Conservation (phyloP, 2,888 invertebrate species). For the Hipparchia sbordonii region DNA sequence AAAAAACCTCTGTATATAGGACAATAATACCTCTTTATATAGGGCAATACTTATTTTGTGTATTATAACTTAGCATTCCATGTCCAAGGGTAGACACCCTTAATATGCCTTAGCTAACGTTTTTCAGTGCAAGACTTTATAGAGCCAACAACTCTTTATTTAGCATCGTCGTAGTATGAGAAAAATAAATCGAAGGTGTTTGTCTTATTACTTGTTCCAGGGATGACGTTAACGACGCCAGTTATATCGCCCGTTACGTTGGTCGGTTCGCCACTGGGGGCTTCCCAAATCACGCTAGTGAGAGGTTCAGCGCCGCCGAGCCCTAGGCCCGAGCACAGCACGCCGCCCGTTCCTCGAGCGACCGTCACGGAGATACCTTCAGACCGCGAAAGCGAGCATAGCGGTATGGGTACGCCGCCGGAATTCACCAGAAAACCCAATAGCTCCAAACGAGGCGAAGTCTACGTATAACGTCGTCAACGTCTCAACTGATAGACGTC, state of each 20-base stretch:
- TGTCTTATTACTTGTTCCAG: background rate
- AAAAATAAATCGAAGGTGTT: background rate
- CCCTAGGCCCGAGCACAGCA: conserved; percentile 57
- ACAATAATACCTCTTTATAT: too few species aligned
- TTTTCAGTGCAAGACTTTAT: too few species aligned
- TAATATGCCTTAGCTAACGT: too few species aligned
- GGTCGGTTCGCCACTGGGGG: conserved; percentile 78
- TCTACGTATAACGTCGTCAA: conserved; percentile 60
- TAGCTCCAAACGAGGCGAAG: conserved; percentile 72
- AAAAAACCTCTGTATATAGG: too few species aligned
- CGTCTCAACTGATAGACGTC: background rate
- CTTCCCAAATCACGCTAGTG: conserved; percentile 83
- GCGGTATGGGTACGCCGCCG: conserved; percentile 56
- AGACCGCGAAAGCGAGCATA: conserved; percentile 65
- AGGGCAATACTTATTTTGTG: too few species aligned
- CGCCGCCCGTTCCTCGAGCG: conserved; percentile 48
- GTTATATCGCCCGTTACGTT: conserved; percentile 78
- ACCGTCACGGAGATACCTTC: conserved; percentile 59
- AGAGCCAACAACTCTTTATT: too few species aligned
- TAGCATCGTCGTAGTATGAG: too few species aligned
- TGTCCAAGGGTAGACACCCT: too few species aligned
- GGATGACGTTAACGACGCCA: conserved; percentile 73
- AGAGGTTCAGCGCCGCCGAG: conserved; percentile 77
- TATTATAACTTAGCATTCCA: too few species aligned
- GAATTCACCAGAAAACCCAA: conserved; percentile 61